Evolutionary conservation across 2,888 invertebrate genomes (phyloP).

Genomic region (Agrypnus murinus): DNA sequence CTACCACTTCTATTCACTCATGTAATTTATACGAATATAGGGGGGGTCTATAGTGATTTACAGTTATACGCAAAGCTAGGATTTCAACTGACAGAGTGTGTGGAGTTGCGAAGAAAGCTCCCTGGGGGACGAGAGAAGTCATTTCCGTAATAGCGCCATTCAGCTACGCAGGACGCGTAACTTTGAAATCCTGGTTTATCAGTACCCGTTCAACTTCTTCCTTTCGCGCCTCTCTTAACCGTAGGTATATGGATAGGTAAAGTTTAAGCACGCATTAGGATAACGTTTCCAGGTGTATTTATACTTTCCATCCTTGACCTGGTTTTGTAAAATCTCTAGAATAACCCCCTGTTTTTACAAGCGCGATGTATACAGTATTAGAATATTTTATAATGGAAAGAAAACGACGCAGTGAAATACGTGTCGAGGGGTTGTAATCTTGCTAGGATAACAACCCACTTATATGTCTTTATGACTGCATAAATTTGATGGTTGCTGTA

Average conservation of each 20-base stretch:
- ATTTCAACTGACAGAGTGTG: slow-evolving; percentile 39
- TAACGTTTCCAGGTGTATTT: slow-evolving; percentile 38
- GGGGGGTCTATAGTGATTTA: slow-evolving; percentile 40
- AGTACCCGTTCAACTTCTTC: slow-evolving; percentile 42
- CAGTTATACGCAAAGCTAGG: slow-evolving; percentile 37
- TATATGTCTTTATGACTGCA: slow-evolving; percentile 26
- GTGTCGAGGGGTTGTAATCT: slow-evolving; percentile 28
- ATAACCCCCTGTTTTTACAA: slow-evolving; percentile 12
- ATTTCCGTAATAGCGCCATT: slow-evolving; percentile 50
- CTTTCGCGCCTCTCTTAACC: slow-evolving; percentile 31
- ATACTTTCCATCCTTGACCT: slow-evolving; percentile 31
- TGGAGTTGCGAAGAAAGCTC: slow-evolving; percentile 45
- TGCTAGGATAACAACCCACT: slow-evolving; percentile 23
- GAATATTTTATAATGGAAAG: slow-evolving; percentile 20
- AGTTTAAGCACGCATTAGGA: slow-evolving; percentile 41
- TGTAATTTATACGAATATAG: slow-evolving; percentile 40
- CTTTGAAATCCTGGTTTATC: slow-evolving; percentile 46
- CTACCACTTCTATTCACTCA: slow-evolving; percentile 28
- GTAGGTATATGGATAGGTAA: slow-evolving; percentile 32
- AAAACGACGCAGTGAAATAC: slow-evolving; percentile 12
- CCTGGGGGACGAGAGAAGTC: slow-evolving; percentile 47
- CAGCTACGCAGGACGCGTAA: slow-evolving; percentile 47
- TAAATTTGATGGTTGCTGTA: slow-evolving; percentile 20
- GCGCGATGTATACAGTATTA: neutral
- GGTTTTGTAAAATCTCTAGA: slow-evolving; percentile 10